Evolutionary conservation across 2,113 vertebrate genomes (phyloP), one percentile per base, ranked within the genome.

Genomic region (Microcebus tavaratra): DNA sequence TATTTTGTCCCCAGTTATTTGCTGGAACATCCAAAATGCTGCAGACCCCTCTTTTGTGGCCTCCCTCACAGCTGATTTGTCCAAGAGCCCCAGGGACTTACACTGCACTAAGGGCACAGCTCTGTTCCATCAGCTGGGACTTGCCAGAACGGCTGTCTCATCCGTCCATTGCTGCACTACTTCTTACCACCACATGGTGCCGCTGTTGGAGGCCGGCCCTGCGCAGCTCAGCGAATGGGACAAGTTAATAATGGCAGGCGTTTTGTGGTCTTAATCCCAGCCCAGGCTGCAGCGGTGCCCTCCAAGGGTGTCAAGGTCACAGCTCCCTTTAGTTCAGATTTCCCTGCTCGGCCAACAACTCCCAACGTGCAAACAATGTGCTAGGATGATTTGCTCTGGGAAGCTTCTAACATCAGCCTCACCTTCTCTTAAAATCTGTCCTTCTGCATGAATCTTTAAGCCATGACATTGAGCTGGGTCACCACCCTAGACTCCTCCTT

Each of bases 51-150:
- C 36, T 84, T 45, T 31, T 23, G 10, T 36, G 23, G 23, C 13
- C 29, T 29, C 15, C 10, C 20, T 59, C 65, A 42, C 21, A 25
- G 29, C 27, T 67, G 53, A 21, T 83, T 72, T 68, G 57, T 36
- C 53, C 36, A 25, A n/a, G 86, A 45, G 7, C 2, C 11, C 36
- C 63, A 17, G 63, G 9, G 39, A 50, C 6, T 57, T 67, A 9
- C 10, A 9, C 15, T 15, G 3, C 10, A 0, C 13, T 34, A 2
- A 61, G 73, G 42, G 7, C 10, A 1, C 29, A 18, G 27, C 25
- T 31, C 15, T 14, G 13, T 4, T 36, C 39, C 25, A 5, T 34
- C 13, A 73, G 75, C 68, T 15, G n/a, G 18, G n/a, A 11, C 34
- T 31, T 42, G 27, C 27, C 3, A 18, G 29, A 36, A 14, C 36